Conservation (phyloP, 2,888 invertebrate species). For the Nephrotoma guestfalica region DNA sequence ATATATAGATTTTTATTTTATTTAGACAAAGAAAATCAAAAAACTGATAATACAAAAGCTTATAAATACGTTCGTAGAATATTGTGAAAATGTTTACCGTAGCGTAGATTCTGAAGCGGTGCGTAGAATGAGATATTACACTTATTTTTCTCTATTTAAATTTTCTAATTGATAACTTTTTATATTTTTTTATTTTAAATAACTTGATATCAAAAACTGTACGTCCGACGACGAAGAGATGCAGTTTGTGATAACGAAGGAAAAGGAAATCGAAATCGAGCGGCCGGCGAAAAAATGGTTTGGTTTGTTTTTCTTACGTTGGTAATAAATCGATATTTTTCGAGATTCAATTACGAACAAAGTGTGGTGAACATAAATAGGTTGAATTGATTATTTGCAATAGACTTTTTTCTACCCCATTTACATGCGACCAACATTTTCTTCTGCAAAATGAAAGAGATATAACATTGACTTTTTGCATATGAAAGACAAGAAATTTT, state of each 20-base stretch:
- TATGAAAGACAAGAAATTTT: no score
- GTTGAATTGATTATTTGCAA: no score
- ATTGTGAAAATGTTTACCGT: conserved; percentile 5
- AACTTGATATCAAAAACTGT: background rate
- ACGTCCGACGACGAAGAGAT: background rate
- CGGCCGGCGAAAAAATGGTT: background rate
- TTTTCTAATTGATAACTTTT: background rate
- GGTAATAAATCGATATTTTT: background rate
- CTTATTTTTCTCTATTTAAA: background rate
- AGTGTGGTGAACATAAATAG: background rate
- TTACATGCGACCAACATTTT: no score
- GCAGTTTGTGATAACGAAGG: background rate
- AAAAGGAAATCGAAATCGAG: background rate
- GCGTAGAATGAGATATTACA: background rate
- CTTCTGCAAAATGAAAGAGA: no score
- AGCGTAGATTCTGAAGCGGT: conserved; percentile 2
- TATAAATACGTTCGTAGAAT: background rate
- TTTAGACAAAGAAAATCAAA: conserved; percentile 7
- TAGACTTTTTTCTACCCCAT: no score
- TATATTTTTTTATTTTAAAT: background rate
- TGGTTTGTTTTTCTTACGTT: background rate
- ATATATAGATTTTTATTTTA: conserved; percentile 3
- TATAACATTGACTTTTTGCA: no score
- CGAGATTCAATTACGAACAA: background rate
- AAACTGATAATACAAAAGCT: conserved; percentile 2